Percentiles rank a stretch among this genome's conserved stretches.
Conservation (phyloP, 2,797 vertebrate species). For the Anabacerthia variegaticeps region DNA sequence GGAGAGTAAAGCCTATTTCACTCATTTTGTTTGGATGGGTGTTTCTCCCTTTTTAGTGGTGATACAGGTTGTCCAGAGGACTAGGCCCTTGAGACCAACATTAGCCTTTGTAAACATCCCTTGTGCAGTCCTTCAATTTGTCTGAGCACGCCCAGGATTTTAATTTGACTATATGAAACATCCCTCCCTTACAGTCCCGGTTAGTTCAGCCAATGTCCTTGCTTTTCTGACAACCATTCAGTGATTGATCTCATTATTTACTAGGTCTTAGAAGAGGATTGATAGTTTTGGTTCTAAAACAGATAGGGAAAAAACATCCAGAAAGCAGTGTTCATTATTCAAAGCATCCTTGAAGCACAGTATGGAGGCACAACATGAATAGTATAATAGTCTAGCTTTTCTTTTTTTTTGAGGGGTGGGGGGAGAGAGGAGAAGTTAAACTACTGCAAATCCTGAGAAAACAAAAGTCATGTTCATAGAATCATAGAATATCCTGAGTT, state of each 20-base stretch:
- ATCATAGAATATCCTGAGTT: neutral
- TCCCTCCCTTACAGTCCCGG: neutral
- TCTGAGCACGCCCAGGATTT: neutral
- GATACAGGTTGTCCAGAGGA: neutral
- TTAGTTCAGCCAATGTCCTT: neutral
- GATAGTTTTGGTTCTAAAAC: neutral
- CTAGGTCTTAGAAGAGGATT: neutral
- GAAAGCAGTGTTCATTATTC: neutral
- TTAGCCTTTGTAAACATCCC: neutral
- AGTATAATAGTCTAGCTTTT: neutral
- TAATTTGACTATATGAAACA: neutral
- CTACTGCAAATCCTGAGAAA: neutral
- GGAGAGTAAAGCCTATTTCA: neutral
- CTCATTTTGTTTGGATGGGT: neutral
- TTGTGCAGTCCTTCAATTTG: neutral
- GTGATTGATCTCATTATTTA: neutral
- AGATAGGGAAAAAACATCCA: neutral
- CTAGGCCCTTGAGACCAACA: rapidly evolving
- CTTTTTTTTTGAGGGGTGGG: too few species aligned
- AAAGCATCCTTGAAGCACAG: neutral
- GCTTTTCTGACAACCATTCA: neutral
- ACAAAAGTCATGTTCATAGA: neutral
- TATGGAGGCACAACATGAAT: neutral
- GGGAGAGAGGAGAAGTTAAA: neutral
- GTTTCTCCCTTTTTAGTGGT: neutral